Evolutionary conservation across 2,113 vertebrate genomes (phyloP), one percentile per base, ranked within the genome.

Genomic region (Dendropsophus ebraccatus): DNA sequence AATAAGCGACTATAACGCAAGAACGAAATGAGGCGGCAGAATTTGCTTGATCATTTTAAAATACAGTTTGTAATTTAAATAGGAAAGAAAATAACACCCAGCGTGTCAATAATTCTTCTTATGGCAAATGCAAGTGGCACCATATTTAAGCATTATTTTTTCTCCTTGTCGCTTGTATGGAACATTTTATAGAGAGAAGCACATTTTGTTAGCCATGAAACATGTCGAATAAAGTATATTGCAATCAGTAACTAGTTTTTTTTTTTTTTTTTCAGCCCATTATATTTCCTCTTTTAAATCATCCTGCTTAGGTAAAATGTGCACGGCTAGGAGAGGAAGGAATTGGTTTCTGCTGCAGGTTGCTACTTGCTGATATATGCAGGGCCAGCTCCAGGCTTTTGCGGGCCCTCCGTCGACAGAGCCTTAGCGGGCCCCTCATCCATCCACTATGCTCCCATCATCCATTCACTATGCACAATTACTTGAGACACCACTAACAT

Each of bases 31-130:
- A 69, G 17, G 30, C 32, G 0, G 32, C 14, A 1, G 30, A 37
- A 69, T 69, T 67, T 67, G 62, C 28, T 67, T 17, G 28, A 67
- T 67, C 62, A 32, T 67, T 69, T 69, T 69, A 69, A 69, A 69
- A 69, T 37, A 69, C 65, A 37, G 65, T 37, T 69, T 69, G 65
- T 35, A 69, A 69, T 35, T 37, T 35, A 37, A 69, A 69, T 69
- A 69, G 16, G 65, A 37, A 69, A 21, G 65, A 17, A 69, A 69
- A 69, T 69, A 69, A 69, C 17, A 6, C 30, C 10, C 65, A 9
- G 32, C 1, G 65, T 37, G 32, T 69, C 65, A 69, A 69, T 35
- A 69, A 69, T 37, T 69, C 65, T 69, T 7, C 65, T 35, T 69
- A 69, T 35, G 65, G 65, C 17, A 21, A 69, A 69, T 19, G 65